phyloP scores from a whole-genome alignment of 2,797 vertebrate species.

The Myoxocephalus aenaeus region DNA sequence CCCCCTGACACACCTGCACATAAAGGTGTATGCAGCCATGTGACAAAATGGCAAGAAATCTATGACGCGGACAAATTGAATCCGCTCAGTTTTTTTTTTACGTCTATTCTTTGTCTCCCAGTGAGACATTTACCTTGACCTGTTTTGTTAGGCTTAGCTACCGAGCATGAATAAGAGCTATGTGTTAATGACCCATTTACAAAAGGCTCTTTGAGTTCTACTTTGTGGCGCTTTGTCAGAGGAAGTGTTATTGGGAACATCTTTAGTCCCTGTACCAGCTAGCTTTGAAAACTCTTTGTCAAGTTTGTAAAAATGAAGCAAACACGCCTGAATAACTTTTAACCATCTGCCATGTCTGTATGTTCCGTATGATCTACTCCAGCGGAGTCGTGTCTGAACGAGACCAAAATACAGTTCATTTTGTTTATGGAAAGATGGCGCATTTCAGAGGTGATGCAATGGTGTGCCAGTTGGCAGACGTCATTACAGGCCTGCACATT shows the following conservation, averaged over 20 bases:
- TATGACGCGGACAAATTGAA: conserved; percentile 33
- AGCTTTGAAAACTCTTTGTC: not conserved
- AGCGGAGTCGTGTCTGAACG: not conserved
- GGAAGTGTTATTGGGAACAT: not conserved
- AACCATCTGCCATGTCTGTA: not conserved
- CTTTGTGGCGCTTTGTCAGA: not conserved
- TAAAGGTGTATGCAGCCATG: conserved; percentile 27
- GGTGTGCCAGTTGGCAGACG: too few relatives aligned
- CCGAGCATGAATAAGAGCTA: conserved; percentile 21
- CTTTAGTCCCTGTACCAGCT: not conserved
- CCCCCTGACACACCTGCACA: not conserved
- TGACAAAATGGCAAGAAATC: conserved; percentile 9
- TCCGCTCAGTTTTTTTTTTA: conserved; percentile 19
- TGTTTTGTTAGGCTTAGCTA: conserved; percentile 17
- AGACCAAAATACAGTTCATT: too few relatives aligned
- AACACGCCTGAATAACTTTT: not conserved
- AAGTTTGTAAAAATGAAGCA: not conserved
- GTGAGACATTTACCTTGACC: conserved; percentile 13
- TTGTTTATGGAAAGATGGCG: not conserved
- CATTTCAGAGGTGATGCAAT: not conserved
- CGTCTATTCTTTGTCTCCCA: conserved; percentile 13
- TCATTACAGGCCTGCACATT: not conserved
- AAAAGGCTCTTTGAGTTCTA: conserved; percentile 1
- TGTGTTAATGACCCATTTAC: conserved; percentile 24
- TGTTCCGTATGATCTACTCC: not conserved